Percentiles rank a stretch among this genome's conserved stretches.
These are phyloP conservation scores for Phyllostomus discolor DNA, from an alignment of 2,113 vertebrate species.

Conservation along the genomic window DNA sequence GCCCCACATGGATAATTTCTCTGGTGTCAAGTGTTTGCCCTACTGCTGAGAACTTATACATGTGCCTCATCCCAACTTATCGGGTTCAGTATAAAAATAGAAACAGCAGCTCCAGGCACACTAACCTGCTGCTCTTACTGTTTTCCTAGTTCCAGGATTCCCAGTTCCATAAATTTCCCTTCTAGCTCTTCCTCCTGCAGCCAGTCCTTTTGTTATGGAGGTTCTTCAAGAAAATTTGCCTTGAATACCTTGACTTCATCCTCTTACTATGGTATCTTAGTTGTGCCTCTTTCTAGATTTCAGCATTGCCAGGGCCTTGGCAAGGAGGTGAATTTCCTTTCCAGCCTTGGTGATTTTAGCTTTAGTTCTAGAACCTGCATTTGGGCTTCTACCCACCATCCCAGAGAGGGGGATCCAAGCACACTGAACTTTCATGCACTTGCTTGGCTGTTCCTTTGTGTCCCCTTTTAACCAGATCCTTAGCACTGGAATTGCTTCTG, in stretches of 20 bases:
- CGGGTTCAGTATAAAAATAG: not conserved
- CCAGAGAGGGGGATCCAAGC: not conserved
- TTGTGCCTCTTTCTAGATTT: not conserved
- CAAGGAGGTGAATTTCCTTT: accelerated
- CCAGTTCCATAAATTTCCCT: not conserved
- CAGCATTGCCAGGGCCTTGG: not conserved
- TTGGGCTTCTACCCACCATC: not conserved
- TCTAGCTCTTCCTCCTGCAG: accelerated
- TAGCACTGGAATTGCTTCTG: not conserved
- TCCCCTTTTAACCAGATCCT: not conserved
- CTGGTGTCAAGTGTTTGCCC: no score
- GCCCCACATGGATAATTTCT: not conserved
- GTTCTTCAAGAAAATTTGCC: not conserved
- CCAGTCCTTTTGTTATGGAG: not conserved
- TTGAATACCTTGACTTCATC: not conserved
- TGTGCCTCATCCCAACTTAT: not conserved
- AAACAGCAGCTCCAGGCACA: not conserved
- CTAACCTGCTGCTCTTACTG: accelerated
- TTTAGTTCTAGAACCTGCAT: not conserved
- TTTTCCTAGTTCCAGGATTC: not conserved
- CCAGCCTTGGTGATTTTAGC: not conserved
- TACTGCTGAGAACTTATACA: not conserved
- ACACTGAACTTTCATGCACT: not conserved
- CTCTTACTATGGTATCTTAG: not conserved
- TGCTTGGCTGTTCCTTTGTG: not conserved